Conservation (phyloP, 1,140 invertebrate species). For the Whitmania pigra region DNA sequence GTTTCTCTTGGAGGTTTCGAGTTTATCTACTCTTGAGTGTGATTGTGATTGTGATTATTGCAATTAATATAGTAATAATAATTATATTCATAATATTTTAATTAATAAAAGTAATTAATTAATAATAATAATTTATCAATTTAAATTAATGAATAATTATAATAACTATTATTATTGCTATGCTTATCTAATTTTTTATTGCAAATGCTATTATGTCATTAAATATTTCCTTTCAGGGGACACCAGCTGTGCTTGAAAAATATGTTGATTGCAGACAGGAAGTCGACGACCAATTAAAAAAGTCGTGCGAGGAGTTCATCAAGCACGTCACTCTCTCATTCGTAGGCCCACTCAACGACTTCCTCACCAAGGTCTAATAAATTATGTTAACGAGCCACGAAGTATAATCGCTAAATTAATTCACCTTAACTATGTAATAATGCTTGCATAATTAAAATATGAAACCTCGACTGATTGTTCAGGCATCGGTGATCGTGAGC, state of each 20-base stretch:
- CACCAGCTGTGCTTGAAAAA: constrained; percentile 79
- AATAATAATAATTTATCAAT: too few relatives aligned
- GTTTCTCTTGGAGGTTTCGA: constrained; percentile 54
- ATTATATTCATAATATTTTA: too few relatives aligned
- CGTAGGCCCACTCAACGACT: constrained; percentile 57
- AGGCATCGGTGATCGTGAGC: constrained; percentile 39
- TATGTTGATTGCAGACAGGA: constrained; percentile 84
- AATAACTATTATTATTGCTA: constrained; percentile 17
- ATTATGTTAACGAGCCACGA: constrained; percentile 4
- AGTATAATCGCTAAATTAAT: neutral
- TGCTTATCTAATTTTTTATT: neutral
- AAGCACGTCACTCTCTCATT: constrained; percentile 61
- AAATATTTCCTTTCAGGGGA: constrained; percentile 51
- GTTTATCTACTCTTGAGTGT: too few relatives aligned
- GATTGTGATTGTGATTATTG: too few relatives aligned
- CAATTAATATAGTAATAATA: too few relatives aligned
- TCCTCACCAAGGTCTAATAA: constrained; percentile 56
- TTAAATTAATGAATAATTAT: too few relatives aligned
- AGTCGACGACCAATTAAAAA: constrained; percentile 79
- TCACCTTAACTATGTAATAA: too few relatives aligned
- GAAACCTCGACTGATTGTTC: neutral
- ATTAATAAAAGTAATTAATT: too few relatives aligned
- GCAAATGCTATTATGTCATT: neutral
- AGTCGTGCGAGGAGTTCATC: constrained; percentile 80
- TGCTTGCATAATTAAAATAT: too few relatives aligned